Percentiles rank a stretch among this genome's conserved stretches.
Conservation (phyloP, 2,797 vertebrate genomes). For the Rhynchotus rufescens region DNA sequence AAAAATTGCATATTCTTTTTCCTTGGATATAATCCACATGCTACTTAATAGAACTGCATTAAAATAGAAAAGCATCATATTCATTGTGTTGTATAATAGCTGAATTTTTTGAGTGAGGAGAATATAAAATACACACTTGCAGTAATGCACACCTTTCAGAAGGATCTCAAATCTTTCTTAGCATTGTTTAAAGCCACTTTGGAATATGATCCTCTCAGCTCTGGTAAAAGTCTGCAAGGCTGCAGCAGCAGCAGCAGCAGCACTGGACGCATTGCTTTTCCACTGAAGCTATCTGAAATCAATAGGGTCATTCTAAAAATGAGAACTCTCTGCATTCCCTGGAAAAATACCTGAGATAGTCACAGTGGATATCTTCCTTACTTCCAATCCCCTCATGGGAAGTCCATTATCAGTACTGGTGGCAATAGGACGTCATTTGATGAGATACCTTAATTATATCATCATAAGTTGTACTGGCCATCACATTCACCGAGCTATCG, state of each 20-base stretch:
- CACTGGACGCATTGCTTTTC: background rate
- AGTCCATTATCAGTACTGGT: background rate
- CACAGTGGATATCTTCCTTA: background rate
- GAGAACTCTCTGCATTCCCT: background rate
- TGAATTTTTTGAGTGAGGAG: background rate
- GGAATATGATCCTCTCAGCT: background rate
- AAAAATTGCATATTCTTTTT: background rate
- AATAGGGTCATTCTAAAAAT: background rate
- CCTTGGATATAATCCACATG: background rate
- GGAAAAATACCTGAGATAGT: background rate
- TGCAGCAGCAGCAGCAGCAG: background rate
- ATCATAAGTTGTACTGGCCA: background rate
- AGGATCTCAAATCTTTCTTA: background rate
- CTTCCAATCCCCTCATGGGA: background rate
- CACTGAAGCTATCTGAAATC: background rate
- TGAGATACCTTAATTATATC: background rate
- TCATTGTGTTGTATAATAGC: background rate
- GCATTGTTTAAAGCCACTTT: background rate
- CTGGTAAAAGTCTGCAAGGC: slow-evolving; percentile 23
- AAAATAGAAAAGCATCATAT: background rate
- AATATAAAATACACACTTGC: background rate
- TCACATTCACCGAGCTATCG: background rate
- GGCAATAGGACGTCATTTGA: background rate
- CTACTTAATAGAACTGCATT: background rate
- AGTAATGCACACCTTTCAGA: background rate